Conservation (phyloP, 1,140 invertebrate genomes). For the Papilio helenus region DNA sequence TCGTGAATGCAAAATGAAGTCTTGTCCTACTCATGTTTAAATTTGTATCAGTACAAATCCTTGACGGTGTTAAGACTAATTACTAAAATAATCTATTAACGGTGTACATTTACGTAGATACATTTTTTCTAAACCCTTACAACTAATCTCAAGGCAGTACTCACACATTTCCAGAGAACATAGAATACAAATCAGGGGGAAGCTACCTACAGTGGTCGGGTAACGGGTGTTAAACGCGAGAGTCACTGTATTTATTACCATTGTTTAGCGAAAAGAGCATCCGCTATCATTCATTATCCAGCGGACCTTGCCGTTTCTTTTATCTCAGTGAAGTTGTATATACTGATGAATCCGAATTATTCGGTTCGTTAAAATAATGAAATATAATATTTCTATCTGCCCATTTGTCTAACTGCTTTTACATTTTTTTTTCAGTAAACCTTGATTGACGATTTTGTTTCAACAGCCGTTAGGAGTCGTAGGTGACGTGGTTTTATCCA, state of each 20-base stretch:
- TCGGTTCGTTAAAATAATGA: not conserved
- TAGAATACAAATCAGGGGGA: conserved; percentile 31
- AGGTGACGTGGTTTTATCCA: too few species aligned
- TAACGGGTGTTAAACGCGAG: conserved; percentile 63
- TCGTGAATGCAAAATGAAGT: too few species aligned
- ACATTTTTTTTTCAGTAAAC: too few species aligned
- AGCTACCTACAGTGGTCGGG: conserved; percentile 46
- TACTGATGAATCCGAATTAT: conserved; percentile 37
- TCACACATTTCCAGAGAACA: conserved; percentile 26
- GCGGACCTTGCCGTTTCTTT: conserved; percentile 52
- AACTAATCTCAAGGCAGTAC: conserved; percentile 33
- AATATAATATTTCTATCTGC: too few species aligned
- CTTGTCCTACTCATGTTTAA: too few species aligned
- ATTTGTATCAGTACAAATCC: too few species aligned
- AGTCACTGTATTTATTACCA: conserved; percentile 81
- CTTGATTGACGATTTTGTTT: too few species aligned
- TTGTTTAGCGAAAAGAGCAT: conserved; percentile 78
- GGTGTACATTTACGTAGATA: too few species aligned
- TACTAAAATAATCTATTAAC: too few species aligned
- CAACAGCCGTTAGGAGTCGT: too few species aligned
- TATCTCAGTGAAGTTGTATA: conserved; percentile 43
- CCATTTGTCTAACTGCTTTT: too few species aligned
- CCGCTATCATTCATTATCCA: conserved; percentile 73
- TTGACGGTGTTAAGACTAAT: too few species aligned
- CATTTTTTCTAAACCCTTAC: not conserved